phyloP scores from a whole-genome alignment of 2,113 vertebrate genomes.

The Athene noctua region DNA sequence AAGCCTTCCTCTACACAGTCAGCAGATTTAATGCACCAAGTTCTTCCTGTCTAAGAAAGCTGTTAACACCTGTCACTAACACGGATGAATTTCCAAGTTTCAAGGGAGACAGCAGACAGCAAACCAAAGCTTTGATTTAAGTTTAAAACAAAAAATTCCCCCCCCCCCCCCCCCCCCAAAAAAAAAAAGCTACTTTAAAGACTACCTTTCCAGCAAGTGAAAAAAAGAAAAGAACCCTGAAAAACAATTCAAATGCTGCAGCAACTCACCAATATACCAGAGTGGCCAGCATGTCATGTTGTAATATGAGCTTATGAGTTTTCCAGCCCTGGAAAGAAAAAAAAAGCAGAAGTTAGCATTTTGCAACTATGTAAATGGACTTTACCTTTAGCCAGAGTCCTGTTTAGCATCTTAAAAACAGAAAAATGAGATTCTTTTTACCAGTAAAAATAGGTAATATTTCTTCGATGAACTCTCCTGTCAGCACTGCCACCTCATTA shows the following conservation, averaged over 20 bases:
- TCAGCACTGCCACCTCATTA: not conserved
- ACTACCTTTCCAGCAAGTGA: no score
- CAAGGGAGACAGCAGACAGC: not conserved
- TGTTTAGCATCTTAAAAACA: not conserved
- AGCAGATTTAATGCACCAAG: not conserved
- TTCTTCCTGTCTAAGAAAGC: not conserved
- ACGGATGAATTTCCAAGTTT: not conserved
- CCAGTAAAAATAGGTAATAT: not conserved
- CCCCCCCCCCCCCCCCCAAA: no score
- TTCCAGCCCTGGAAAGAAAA: constrained; percentile 83
- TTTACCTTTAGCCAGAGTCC: no score
- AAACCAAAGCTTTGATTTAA: not conserved
- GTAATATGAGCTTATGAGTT: constrained; percentile 86
- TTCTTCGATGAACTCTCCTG: not conserved
- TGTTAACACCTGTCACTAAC: not conserved
- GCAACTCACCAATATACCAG: constrained; percentile 93
- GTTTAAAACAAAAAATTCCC: not conserved
- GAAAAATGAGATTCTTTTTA: not conserved
- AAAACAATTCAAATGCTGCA: not conserved
- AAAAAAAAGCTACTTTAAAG: no score
- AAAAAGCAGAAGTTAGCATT: not conserved
- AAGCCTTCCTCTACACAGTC: no score
- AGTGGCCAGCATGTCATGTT: constrained; percentile 90
- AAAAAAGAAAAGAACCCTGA: no score
- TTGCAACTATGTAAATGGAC: not conserved